Conservation (phyloP, 2,113 vertebrate genomes). For the Elachura formosa region DNA sequence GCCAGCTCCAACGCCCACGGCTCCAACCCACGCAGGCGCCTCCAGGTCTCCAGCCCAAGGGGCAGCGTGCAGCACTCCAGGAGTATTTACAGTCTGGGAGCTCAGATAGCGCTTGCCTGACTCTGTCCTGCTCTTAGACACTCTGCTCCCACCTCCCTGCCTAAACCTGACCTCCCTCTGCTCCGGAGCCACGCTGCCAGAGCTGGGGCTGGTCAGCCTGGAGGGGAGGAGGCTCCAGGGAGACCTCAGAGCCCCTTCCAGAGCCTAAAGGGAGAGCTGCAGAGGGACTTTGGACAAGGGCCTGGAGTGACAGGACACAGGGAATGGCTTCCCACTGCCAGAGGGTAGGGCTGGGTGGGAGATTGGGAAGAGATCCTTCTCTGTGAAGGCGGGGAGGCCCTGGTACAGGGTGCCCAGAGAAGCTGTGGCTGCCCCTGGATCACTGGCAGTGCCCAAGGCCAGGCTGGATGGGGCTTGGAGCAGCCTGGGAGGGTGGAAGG, state of each 20-base stretch:
- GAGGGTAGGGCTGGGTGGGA: not conserved
- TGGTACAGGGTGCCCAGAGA: not conserved
- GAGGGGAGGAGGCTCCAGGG: not conserved
- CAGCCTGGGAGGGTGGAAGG: fast-evolving
- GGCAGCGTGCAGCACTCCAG: not conserved
- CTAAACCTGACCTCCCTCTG: not conserved
- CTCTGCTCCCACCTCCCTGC: not conserved
- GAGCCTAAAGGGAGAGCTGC: not conserved
- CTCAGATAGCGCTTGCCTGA: not conserved
- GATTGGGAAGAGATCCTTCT: not conserved
- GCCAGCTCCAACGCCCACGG: fast-evolving
- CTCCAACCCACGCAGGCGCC: fast-evolving
- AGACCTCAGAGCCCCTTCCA: not conserved
- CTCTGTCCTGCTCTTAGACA: fast-evolving
- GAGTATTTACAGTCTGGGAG: not conserved
- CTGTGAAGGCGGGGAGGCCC: not conserved
- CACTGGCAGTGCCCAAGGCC: not conserved
- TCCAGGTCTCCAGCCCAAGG: fast-evolving
- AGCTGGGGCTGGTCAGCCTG: not conserved
- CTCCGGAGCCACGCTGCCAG: not conserved
- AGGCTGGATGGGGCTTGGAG: fast-evolving
- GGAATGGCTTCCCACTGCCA: not conserved
- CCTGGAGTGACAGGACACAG: fast-evolving
- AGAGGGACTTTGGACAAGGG: not conserved
- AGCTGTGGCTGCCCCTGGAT: not conserved